Percentiles rank a stretch among this genome's conserved stretches.
phyloP scores from a whole-genome alignment of 2,113 vertebrate species.

The Taurulus bubalis region DNA sequence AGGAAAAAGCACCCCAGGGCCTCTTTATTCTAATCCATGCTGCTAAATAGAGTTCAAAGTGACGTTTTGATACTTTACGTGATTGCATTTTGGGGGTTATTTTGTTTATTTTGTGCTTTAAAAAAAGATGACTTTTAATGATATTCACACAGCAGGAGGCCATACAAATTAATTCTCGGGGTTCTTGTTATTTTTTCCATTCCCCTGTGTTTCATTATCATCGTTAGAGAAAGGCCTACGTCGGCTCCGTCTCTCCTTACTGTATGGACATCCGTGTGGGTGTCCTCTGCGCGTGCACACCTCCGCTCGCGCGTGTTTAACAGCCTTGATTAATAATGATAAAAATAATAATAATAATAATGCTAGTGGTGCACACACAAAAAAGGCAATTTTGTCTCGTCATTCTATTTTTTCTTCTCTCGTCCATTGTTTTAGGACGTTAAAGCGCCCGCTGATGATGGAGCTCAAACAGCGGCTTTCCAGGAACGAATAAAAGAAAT shows the following conservation, averaged over 20 bases:
- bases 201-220: constrained; percentile 8
- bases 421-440: not conserved
- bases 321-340: constrained; percentile 18
- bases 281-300: constrained; percentile 61
- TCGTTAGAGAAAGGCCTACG: constrained; percentile 56
- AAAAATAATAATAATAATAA: not conserved
- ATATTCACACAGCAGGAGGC: not conserved
- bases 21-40: not conserved
- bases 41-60: constrained; percentile 19
- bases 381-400: not conserved
- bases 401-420: not conserved
- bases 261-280: constrained; percentile 58
- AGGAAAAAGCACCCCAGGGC: constrained; percentile 30
- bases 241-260: constrained; percentile 30
- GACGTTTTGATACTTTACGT: not conserved
- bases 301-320: not conserved
- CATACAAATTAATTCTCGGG: not conserved
- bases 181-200: not conserved
- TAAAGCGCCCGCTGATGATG: not conserved
- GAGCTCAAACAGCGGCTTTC: not conserved
- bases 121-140: not conserved
- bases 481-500: not conserved
- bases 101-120: not conserved
- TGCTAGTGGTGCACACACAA: constrained; percentile 5
- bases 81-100: not conserved